Conservation (phyloP, 2,888 invertebrate genomes). For the Lepidochrysops patricia region DNA sequence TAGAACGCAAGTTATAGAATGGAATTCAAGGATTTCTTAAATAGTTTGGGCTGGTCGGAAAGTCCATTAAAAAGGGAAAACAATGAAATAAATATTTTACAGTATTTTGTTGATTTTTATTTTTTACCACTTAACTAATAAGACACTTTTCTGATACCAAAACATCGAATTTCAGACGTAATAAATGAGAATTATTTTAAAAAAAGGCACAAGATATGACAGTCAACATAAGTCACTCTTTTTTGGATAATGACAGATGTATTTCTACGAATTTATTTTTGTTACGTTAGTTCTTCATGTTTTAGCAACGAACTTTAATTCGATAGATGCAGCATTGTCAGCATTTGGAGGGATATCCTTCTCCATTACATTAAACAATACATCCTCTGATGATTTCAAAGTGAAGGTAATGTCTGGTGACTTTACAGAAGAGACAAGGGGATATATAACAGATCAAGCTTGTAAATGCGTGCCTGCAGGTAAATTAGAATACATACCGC, state of each 20-base stretch:
- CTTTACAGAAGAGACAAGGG: slow-evolving; percentile 38
- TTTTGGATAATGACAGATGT: slow-evolving; percentile 37
- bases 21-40: too few species aligned
- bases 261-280: slow-evolving; percentile 46
- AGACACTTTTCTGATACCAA: too few species aligned
- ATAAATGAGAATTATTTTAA: too few species aligned
- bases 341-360: slow-evolving; percentile 41
- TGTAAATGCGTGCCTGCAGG: slow-evolving; percentile 39
- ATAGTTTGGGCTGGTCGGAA: too few species aligned
- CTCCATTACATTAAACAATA: slow-evolving; percentile 41
- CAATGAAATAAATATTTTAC: too few species aligned
- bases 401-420: slow-evolving; percentile 43
- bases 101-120: too few species aligned
- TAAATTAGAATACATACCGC: slow-evolving; percentile 25
- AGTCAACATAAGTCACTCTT: slow-evolving; percentile 12
- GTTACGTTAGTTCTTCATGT: slow-evolving; percentile 33
- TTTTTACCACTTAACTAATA: too few species aligned
- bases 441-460: slow-evolving; percentile 40
- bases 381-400: slow-evolving; percentile 34
- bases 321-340: slow-evolving; percentile 30
- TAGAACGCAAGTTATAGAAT: too few species aligned
- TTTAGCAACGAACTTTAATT: slow-evolving; percentile 27
- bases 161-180: too few species aligned
- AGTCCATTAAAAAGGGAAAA: too few species aligned
- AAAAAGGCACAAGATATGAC: neutral